Percentiles rank a stretch among this genome's conserved stretches.
phyloP scores from a whole-genome alignment of 2,888 invertebrate species.

The Bugulina stolonifera region DNA sequence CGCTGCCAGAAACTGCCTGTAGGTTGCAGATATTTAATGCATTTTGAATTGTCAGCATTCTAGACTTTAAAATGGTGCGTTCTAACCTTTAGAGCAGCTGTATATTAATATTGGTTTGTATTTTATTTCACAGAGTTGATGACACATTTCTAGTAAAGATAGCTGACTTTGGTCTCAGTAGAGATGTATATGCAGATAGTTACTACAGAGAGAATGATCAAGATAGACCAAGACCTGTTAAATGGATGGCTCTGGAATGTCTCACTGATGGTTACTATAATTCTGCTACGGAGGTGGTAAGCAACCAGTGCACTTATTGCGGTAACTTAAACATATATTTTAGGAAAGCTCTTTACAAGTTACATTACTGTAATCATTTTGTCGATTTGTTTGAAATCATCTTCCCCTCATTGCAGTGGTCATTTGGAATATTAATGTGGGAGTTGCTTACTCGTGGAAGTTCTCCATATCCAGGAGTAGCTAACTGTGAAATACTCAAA shows the following conservation, averaged over 20 bases:
- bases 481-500: neutral
- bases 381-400: too few relatives aligned
- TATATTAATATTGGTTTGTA: too few relatives aligned
- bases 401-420: too few relatives aligned
- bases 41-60: too few relatives aligned
- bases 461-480: neutral
- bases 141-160: neutral
- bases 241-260: neutral
- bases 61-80: too few relatives aligned
- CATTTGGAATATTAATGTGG: neutral
- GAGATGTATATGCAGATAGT: neutral
- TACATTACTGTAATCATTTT: too few relatives aligned
- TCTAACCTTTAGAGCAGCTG: too few relatives aligned
- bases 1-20: conserved; percentile 16
- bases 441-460: neutral
- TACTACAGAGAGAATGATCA: neutral
- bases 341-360: too few relatives aligned
- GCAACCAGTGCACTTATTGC: too few relatives aligned
- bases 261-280: neutral
- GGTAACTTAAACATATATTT: too few relatives aligned
- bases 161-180: neutral
- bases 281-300: neutral
- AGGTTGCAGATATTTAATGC: too few relatives aligned
- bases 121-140: neutral
- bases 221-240: neutral